phyloP scores from a whole-genome alignment of 53 echinoderm and acorn worm genomes.

The Pentamera pediparva region DNA sequence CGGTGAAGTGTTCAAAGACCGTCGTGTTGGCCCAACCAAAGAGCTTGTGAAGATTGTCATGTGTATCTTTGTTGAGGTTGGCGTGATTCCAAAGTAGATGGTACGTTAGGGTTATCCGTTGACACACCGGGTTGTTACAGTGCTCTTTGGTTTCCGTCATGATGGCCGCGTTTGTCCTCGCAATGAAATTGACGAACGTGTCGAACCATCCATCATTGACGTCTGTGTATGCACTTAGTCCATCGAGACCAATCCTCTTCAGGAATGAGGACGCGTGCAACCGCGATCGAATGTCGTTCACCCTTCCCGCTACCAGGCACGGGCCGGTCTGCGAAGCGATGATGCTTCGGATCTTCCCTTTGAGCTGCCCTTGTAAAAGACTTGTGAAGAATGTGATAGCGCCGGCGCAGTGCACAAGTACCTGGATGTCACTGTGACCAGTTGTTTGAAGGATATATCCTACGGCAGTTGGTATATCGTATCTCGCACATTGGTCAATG shows the following conservation, averaged over 20 bases:
- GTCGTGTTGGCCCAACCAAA: constrained; percentile 55
- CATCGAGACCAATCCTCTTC: constrained; percentile 45
- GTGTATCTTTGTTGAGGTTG: constrained; percentile 51
- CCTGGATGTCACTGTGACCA: constrained; percentile 38
- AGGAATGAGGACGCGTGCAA: constrained; percentile 32
- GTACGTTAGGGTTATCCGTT: constrained; percentile 54
- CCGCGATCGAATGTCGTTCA: constrained; percentile 22
- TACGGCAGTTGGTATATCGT: constrained; percentile 50
- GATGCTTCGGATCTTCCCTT: constrained; percentile 51
- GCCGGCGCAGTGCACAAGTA: constrained; percentile 54
- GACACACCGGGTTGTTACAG: constrained; percentile 46
- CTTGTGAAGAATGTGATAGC: constrained; percentile 37
- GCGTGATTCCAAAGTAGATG: constrained; percentile 56
- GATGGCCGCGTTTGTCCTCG: not conserved
- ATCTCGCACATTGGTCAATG: constrained; percentile 51
- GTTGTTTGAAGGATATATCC: constrained; percentile 43
- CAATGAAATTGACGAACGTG: constrained; percentile 1
- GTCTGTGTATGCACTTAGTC: constrained; percentile 57
- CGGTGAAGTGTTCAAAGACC: constrained; percentile 51
- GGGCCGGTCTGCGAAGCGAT: constrained; percentile 52
- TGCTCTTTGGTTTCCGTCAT: constrained; percentile 35
- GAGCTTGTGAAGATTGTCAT: constrained; percentile 42
- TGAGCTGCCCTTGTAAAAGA: constrained; percentile 33
- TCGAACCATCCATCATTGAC: constrained; percentile 24
- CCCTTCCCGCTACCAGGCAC: constrained; percentile 12